A percentile compares a stretch with the other conserved stretches of the same genome.
Conservation (phyloP, 2,113 vertebrate genomes). For the Ardeotis arabs region DNA sequence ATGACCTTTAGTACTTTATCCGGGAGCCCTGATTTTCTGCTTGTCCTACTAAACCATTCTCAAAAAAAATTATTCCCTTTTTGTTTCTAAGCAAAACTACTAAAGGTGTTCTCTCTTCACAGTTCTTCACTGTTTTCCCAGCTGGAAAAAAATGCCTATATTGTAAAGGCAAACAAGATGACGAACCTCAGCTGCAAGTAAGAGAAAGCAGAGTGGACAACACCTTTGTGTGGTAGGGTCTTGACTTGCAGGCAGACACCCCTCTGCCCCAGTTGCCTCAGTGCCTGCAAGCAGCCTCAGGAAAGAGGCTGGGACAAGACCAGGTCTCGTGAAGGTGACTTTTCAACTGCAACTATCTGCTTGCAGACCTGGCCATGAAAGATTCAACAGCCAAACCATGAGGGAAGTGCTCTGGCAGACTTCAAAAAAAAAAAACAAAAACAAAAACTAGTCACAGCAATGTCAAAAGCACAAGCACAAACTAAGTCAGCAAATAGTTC, state of each 20-base stretch:
- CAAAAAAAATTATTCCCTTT: background rate
- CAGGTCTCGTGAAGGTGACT: background rate
- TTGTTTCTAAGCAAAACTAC: conserved; percentile 3
- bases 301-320: background rate
- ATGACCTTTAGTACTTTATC: background rate
- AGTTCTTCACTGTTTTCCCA: background rate
- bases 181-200: background rate
- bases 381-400: background rate
- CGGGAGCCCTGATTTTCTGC: background rate
- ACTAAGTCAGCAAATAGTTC: background rate
- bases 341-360: background rate
- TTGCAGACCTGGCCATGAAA: background rate
- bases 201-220: background rate
- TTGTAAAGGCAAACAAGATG: background rate
- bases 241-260: background rate
- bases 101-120: background rate
- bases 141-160: background rate
- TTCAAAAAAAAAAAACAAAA: background rate
- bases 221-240: background rate
- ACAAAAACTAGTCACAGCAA: background rate
- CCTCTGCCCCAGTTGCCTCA: background rate
- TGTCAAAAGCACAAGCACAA: background rate
- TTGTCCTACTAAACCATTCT: background rate
- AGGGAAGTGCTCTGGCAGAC: background rate
- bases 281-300: background rate